Evolutionary conservation across 2,113 vertebrate genomes (phyloP).

Genomic region (Scolopax mira): DNA sequence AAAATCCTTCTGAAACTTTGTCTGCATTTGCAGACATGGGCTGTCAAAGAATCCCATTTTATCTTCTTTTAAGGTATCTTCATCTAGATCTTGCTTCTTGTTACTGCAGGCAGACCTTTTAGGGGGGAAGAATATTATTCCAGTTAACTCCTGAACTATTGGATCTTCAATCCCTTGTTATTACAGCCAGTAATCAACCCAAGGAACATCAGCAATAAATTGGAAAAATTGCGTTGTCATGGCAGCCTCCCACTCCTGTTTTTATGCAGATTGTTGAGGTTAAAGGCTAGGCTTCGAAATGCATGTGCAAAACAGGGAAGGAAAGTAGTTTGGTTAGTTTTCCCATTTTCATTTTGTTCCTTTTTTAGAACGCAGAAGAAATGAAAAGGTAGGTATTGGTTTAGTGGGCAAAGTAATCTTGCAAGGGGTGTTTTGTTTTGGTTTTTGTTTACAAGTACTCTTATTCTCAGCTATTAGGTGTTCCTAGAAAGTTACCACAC

Average conservation of each 20-base stretch:
- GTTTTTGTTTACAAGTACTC: neutral
- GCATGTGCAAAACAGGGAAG: neutral
- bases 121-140: neutral
- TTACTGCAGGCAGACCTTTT: neutral
- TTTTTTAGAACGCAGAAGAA: neutral
- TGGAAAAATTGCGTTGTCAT: neutral
- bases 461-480: neutral
- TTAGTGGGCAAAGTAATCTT: neutral
- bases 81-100: neutral
- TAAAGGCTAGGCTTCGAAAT: neutral
- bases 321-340: neutral
- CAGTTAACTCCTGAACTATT: neutral
- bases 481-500: neutral
- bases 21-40: neutral
- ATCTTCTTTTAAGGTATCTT: neutral
- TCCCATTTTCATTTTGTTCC: neutral
- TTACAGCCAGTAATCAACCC: constrained; percentile 9
- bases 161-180: neutral
- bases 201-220: neutral
- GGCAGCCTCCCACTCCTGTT: neutral
- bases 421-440: neutral
- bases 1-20: neutral
- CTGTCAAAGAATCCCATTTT: neutral
- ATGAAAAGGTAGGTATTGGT: neutral
- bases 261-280: constrained; percentile 3